Percentiles rank a stretch among this genome's conserved stretches.
phyloP scores from a whole-genome alignment of 2,888 invertebrate genomes.

The Nipponacmea schrenckii region DNA sequence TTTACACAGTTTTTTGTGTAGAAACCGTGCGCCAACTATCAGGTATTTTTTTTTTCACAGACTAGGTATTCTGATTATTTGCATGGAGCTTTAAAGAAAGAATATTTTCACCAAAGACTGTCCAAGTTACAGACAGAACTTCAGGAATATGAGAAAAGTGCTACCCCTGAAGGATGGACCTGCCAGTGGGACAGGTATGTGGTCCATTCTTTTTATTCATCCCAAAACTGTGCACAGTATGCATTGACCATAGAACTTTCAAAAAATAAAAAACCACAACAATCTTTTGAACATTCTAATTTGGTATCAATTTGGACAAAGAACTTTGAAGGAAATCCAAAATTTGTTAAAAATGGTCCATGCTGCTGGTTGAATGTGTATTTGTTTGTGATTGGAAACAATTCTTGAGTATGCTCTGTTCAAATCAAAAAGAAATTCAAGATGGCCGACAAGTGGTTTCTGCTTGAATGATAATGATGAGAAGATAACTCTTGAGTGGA shows the following conservation, averaged over 20 bases:
- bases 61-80: slow-evolving; percentile 76
- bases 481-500: too few relatives aligned
- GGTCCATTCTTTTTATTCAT: slow-evolving; percentile 23
- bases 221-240: slow-evolving; percentile 14
- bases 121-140: slow-evolving; percentile 74
- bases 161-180: slow-evolving; percentile 77
- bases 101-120: slow-evolving; percentile 75
- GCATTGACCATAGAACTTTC: slow-evolving; percentile 25
- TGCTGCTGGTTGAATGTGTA: slow-evolving; percentile 1
- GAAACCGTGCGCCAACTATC: too few relatives aligned
- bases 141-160: slow-evolving; percentile 75
- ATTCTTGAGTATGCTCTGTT: too few relatives aligned
- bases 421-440: too few relatives aligned
- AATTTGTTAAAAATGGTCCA: neutral
- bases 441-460: too few relatives aligned
- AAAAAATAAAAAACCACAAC: too few relatives aligned
- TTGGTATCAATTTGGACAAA: too few relatives aligned
- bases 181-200: slow-evolving; percentile 82
- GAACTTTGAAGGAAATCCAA: too few relatives aligned
- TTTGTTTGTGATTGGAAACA: neutral
- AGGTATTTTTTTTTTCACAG: slow-evolving; percentile 67
- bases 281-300: too few relatives aligned
- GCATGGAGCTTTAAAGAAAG: slow-evolving; percentile 72
- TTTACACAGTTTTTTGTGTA: too few relatives aligned
- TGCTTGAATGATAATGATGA: too few relatives aligned